phyloP scores from a whole-genome alignment of 2,797 vertebrate species.

The Octomys mimax region DNA sequence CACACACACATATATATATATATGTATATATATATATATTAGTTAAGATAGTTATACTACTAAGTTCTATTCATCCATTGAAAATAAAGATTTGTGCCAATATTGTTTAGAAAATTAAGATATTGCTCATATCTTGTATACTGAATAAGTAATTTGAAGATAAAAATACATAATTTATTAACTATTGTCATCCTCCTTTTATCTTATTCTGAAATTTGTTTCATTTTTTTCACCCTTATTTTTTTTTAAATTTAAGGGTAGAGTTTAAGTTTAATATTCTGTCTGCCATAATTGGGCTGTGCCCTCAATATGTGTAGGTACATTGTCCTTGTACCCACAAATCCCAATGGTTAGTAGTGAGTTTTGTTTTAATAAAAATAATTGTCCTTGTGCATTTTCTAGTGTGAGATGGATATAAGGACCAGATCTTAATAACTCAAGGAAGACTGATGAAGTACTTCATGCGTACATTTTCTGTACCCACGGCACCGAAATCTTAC shows the following conservation, averaged over 20 bases:
- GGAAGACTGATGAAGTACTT: not conserved
- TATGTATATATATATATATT: too few species aligned
- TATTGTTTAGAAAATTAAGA: too few species aligned
- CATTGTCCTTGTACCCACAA: not conserved
- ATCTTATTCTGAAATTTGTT: too few species aligned
- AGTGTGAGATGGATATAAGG: not conserved
- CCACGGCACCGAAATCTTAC: not conserved
- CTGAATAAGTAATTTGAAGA: too few species aligned
- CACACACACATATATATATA: too few species aligned
- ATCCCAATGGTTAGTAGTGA: not conserved
- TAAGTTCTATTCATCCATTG: too few species aligned
- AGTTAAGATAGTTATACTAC: too few species aligned
- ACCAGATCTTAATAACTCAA: not conserved
- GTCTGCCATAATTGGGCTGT: not conserved
- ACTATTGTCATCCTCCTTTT: too few species aligned
- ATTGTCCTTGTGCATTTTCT: not conserved
- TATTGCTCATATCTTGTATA: too few species aligned
- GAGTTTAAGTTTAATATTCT: not conserved
- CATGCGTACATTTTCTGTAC: not conserved
- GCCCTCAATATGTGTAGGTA: not conserved
- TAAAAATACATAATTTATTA: too few species aligned
- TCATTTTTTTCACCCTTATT: too few species aligned
- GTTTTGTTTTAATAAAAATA: slow-evolving; percentile 16
- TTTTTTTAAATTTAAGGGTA: not conserved
- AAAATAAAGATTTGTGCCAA: too few species aligned